These are phyloP conservation scores for Dallia pectoralis DNA, from an alignment of 2,797 vertebrate species.

Conservation along the genomic window DNA sequence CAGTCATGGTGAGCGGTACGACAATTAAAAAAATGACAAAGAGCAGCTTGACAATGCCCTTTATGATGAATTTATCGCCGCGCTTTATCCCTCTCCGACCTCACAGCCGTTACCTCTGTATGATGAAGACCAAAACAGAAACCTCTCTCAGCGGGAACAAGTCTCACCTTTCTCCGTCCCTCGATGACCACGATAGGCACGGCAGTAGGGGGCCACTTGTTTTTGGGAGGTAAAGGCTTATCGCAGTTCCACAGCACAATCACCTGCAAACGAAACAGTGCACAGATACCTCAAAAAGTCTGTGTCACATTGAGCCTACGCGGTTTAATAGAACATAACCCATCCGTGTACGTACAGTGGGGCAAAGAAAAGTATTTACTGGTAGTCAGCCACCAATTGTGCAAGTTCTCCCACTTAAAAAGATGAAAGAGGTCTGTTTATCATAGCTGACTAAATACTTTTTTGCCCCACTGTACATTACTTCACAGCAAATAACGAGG, in stretches of 20 bases:
- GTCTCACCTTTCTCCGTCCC: slow-evolving; percentile 75
- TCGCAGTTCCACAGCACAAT: slow-evolving; percentile 81
- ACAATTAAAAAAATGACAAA: background rate
- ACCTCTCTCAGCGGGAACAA: background rate
- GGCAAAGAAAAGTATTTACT: too few species aligned
- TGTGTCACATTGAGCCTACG: too few species aligned
- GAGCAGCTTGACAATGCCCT: background rate
- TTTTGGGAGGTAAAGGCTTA: slow-evolving; percentile 75
- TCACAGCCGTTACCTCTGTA: background rate
- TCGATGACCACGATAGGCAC: slow-evolving; percentile 77
- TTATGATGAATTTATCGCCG: background rate
- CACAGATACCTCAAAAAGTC: slow-evolving; percentile 1
- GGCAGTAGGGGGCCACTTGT: slow-evolving; percentile 80
- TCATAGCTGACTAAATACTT: too few species aligned
- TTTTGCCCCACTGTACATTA: too few species aligned
- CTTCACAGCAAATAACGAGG: background rate
- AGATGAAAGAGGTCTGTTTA: too few species aligned
- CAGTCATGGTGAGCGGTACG: background rate
- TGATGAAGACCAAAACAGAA: background rate
- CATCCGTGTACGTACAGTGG: too few species aligned
- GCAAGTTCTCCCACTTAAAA: too few species aligned
- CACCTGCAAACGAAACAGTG: slow-evolving; percentile 55
- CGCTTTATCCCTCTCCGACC: background rate
- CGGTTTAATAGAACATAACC: too few species aligned
- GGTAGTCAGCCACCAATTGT: too few species aligned